Percentiles rank a stretch among this genome's conserved stretches.
phyloP scores from a whole-genome alignment of 2,888 invertebrate species.

The Nephrotoma guestfalica region DNA sequence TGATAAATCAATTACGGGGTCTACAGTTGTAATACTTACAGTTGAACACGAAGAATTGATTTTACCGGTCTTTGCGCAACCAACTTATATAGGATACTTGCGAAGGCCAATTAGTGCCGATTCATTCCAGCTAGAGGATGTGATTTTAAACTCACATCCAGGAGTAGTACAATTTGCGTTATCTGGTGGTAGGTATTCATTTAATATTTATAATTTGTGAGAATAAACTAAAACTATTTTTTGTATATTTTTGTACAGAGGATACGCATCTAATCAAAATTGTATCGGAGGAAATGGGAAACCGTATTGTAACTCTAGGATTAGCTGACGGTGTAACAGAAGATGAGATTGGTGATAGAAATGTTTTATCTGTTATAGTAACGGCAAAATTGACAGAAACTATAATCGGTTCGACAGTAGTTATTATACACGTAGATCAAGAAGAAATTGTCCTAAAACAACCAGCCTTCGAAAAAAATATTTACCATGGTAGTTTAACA shows the following conservation, averaged over 20 bases:
- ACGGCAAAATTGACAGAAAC: conserved; percentile 12
- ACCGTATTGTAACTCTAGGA: neutral
- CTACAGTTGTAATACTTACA: neutral
- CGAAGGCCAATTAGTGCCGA: conserved; percentile 5
- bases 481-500: neutral
- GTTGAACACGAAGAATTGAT: neutral
- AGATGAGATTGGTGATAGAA: conserved; percentile 6
- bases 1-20: neutral
- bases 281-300: neutral
- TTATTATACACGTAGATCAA: conserved; percentile 5
- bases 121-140: conserved; percentile 7
- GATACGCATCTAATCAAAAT: conserved; percentile 9
- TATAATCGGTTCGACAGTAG: conserved; percentile 5
- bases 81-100: conserved; percentile 13
- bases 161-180: neutral
- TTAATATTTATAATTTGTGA: conserved; percentile 9
- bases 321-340: conserved; percentile 10
- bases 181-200: neutral
- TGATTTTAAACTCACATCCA: neutral
- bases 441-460: neutral
- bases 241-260: neutral
- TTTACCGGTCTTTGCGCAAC: conserved; percentile 5
- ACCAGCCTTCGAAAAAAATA: neutral
- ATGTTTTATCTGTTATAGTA: conserved; percentile 12
- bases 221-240: conserved; percentile 8